These are phyloP conservation scores for Protaetia brevitarsis DNA, from an alignment of 1,140 invertebrate species.

Conservation along the genomic window DNA sequence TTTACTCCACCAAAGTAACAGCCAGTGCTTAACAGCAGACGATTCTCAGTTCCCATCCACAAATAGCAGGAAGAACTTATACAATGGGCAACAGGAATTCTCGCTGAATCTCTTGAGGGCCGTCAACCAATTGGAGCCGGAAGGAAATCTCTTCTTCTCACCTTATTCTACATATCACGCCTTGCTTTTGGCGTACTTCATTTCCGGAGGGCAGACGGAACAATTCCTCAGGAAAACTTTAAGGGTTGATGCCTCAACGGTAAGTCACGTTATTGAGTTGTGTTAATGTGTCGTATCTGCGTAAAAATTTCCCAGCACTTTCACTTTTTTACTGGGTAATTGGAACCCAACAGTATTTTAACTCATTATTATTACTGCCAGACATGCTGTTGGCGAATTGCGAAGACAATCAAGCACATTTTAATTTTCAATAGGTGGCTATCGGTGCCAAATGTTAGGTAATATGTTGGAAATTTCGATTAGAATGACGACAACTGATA, in stretches of 20 bases:
- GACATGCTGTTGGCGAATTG: too few relatives aligned
- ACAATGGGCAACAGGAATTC: constrained; percentile 65
- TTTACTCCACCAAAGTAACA: not conserved
- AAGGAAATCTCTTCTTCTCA: constrained; percentile 81
- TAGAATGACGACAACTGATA: too few relatives aligned
- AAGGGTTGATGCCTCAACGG: constrained; percentile 53
- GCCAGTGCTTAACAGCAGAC: constrained; percentile 51
- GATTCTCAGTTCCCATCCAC: constrained; percentile 44
- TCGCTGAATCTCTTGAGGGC: constrained; percentile 65
- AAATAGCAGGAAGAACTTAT: constrained; percentile 47
- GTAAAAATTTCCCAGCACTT: not conserved
- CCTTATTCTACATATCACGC: constrained; percentile 84
- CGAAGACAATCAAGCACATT: too few relatives aligned
- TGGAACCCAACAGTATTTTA: too few relatives aligned
- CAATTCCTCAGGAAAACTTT: constrained; percentile 61
- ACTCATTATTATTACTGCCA: too few relatives aligned
- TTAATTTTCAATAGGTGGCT: too few relatives aligned
- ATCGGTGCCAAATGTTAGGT: too few relatives aligned
- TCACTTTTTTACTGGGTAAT: not conserved
- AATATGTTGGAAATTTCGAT: too few relatives aligned
- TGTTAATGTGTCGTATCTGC: not conserved
- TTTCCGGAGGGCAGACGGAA: constrained; percentile 69
- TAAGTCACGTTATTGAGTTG: constrained; percentile 44
- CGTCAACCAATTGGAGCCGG: constrained; percentile 58
- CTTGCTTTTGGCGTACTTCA: constrained; percentile 75